Evolutionary conservation across 2,113 vertebrate genomes (phyloP).

Genomic region (Tragelaphus imberbis): DNA sequence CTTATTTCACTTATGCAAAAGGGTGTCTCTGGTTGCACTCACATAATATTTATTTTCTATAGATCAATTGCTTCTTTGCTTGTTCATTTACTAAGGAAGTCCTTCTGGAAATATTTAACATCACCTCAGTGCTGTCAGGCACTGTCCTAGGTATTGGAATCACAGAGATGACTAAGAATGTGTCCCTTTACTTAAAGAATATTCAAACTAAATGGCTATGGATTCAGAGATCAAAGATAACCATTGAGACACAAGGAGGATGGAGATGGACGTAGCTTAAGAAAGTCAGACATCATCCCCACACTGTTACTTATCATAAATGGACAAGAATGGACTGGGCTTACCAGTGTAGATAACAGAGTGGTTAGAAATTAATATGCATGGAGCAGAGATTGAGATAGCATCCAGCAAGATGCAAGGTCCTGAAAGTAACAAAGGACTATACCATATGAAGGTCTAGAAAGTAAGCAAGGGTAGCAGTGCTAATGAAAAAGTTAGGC

Average conservation of each 20-base stretch:
- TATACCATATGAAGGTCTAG: not conserved
- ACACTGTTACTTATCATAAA: not conserved
- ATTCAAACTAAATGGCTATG: not conserved
- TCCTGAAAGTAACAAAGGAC: not conserved
- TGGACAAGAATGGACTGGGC: not conserved
- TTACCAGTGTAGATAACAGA: not conserved
- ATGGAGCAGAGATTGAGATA: not conserved
- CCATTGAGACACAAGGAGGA: not conserved
- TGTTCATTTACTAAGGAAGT: not conserved
- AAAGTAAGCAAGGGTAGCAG: not conserved
- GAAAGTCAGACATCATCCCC: not conserved
- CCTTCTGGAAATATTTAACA: conserved; percentile 4
- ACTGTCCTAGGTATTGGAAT: not conserved
- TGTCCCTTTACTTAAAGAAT: not conserved
- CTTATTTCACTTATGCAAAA: not conserved
- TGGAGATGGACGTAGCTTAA: not conserved
- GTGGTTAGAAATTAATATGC: not conserved
- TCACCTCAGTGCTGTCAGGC: not conserved
- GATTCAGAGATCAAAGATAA: not conserved
- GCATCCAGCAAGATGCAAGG: not conserved
- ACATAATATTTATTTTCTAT: not conserved
- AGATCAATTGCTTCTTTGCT: not conserved
- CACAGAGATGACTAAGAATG: not conserved
- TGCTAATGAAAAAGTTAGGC: not conserved
- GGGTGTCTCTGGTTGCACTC: not conserved